A percentile compares a stretch with the other conserved stretches of the same genome.
These are phyloP conservation scores for Chromoteleia sp. DNA, from an alignment of 2,888 invertebrate genomes.

Conservation along the genomic window DNA sequence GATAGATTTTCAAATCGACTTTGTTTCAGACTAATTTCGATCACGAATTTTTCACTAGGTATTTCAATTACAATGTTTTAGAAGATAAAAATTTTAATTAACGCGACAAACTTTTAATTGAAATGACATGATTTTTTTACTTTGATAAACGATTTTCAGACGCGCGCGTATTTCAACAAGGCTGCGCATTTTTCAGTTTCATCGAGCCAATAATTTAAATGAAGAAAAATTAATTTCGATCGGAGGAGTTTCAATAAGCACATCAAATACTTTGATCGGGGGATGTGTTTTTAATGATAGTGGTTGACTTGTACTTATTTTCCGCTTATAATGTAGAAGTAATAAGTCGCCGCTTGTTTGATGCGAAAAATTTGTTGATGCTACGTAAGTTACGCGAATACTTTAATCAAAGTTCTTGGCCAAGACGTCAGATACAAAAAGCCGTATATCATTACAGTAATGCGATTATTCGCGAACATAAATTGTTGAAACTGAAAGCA, in stretches of 20 bases:
- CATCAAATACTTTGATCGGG: not conserved
- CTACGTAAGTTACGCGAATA: slow-evolving; percentile 9
- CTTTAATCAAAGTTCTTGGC: slow-evolving; percentile 22
- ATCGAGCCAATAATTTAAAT: slow-evolving; percentile 17
- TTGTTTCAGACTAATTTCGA: slow-evolving; percentile 34
- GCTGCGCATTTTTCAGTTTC: slow-evolving; percentile 7
- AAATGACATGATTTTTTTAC: slow-evolving; percentile 16
- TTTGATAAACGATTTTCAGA: slow-evolving; percentile 34
- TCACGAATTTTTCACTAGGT: slow-evolving; percentile 23
- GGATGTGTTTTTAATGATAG: not conserved
- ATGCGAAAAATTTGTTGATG: slow-evolving; percentile 6
- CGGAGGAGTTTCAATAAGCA: not conserved
- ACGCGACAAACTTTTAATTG: slow-evolving; percentile 44
- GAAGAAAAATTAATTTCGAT: slow-evolving; percentile 6
- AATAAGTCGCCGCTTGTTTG: not conserved
- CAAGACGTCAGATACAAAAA: slow-evolving; percentile 24
- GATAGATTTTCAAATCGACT: slow-evolving; percentile 32
- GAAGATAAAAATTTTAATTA: slow-evolving; percentile 30
- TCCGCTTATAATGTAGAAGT: not conserved
- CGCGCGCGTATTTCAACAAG: slow-evolving; percentile 9
- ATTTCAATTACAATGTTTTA: slow-evolving; percentile 39
- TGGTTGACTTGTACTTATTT: not conserved
- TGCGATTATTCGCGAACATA: slow-evolving; percentile 17
- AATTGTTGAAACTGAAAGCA: slow-evolving; percentile 8
- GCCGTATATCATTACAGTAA: slow-evolving; percentile 15